Conservation (phyloP, 37 sponge, comb jelly and placozoan genomes). For the Cliona cf. orientalis region DNA sequence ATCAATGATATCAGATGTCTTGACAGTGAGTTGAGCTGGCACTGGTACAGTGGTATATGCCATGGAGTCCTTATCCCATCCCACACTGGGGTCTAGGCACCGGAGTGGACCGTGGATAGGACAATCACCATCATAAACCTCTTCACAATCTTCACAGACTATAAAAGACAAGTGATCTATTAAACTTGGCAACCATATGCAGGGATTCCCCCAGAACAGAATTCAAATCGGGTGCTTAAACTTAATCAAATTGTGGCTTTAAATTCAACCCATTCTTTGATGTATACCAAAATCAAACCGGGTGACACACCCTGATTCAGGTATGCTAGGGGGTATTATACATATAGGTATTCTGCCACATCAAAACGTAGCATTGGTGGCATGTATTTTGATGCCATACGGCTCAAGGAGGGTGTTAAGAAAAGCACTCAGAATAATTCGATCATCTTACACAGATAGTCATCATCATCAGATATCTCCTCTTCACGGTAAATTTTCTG, state of each 20-base stretch:
- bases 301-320: background rate
- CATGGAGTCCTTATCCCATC: slow-evolving; percentile 45
- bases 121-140: slow-evolving; percentile 63
- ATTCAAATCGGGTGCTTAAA: no score
- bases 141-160: slow-evolving; percentile 74
- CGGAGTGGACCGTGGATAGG: slow-evolving; percentile 61
- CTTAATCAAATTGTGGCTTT: background rate
- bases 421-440: slow-evolving; percentile 2
- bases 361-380: no score
- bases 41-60: slow-evolving; percentile 51
- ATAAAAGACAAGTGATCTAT: background rate
- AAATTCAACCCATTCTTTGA: background rate
- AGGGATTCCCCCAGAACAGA: no score
- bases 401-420: no score
- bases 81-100: slow-evolving; percentile 36
- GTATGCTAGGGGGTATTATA: no score
- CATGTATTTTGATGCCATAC: no score
- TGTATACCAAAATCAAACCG: background rate
- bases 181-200: no score
- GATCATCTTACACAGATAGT: slow-evolving; percentile 66
- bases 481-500: slow-evolving; percentile 49
- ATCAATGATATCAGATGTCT: slow-evolving; percentile 49
- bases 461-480: slow-evolving; percentile 71
- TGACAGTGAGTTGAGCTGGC: slow-evolving; percentile 71
- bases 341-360: no score